phyloP scores from a whole-genome alignment of 2,113 vertebrate species.

The Bucco capensis region DNA sequence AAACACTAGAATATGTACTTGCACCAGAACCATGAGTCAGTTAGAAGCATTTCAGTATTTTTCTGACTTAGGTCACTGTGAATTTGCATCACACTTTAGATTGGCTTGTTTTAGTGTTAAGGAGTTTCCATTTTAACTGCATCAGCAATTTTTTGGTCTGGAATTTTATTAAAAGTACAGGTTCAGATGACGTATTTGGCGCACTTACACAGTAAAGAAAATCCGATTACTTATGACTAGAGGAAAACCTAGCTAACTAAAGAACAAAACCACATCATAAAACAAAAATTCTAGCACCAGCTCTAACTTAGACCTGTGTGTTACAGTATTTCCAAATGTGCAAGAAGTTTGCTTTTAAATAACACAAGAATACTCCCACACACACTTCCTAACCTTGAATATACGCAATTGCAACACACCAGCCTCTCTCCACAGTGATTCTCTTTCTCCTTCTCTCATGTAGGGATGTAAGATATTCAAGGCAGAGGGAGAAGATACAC shows the following conservation, averaged over 20 bases:
- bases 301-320: neutral
- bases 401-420: accelerated
- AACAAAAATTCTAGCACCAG: neutral
- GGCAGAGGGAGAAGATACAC: neutral
- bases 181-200: neutral
- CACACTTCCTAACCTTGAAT: neutral
- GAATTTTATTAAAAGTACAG: neutral
- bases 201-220: neutral
- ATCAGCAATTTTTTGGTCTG: neutral
- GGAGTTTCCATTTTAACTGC: neutral
- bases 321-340: neutral
- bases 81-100: neutral
- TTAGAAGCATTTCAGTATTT: neutral
- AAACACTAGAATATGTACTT: neutral
- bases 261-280: constrained; percentile 19
- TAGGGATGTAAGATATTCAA: neutral
- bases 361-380: neutral
- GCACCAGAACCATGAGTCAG: neutral
- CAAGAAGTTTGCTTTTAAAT: neutral
- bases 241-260: neutral
- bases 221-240: neutral
- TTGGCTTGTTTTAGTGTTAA: neutral
- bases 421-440: neutral
- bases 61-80: neutral
- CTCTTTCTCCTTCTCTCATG: neutral